Conservation (phyloP, 2,113 vertebrate species). For the Gambusia holbrooki region DNA sequence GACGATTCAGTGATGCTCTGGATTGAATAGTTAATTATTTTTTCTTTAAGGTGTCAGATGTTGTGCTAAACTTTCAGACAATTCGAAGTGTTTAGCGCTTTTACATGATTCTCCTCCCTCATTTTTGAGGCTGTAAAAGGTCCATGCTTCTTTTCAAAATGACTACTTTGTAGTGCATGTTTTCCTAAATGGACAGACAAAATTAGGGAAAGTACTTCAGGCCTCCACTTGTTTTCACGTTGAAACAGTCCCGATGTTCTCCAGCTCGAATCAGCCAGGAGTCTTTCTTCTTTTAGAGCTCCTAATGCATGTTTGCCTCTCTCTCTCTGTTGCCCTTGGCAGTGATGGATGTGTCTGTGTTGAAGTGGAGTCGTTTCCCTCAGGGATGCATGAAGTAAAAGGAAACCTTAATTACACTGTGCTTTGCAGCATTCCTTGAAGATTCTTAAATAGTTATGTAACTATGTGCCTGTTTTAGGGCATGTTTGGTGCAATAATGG, state of each 20-base stretch:
- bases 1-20: too few species aligned
- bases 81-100: too few species aligned
- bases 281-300: conserved; percentile 2
- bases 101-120: too few species aligned
- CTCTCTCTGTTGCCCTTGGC: conserved; percentile 7
- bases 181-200: neutral
- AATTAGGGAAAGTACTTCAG: accelerated
- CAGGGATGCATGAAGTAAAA: conserved; percentile 25
- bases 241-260: neutral
- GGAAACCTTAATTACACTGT: conserved; percentile 26
- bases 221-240: neutral
- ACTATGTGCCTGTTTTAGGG: neutral
- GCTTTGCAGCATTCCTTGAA: conserved; percentile 1
- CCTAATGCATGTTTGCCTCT: conserved; percentile 3
- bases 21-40: neutral
- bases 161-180: neutral
- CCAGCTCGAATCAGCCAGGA: neutral
- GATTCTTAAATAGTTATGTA: neutral
- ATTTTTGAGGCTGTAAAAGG: neutral
- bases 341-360: conserved; percentile 34
- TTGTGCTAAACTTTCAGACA: neutral
- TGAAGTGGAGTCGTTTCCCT: conserved; percentile 21
- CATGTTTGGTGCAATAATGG: conserved; percentile 1
- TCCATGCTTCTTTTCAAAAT: neutral
- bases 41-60: neutral